A percentile compares a stretch with the other conserved stretches of the same genome.
Conservation (phyloP, 1,140 invertebrate genomes). For the Cyphomyrmex costatus region DNA sequence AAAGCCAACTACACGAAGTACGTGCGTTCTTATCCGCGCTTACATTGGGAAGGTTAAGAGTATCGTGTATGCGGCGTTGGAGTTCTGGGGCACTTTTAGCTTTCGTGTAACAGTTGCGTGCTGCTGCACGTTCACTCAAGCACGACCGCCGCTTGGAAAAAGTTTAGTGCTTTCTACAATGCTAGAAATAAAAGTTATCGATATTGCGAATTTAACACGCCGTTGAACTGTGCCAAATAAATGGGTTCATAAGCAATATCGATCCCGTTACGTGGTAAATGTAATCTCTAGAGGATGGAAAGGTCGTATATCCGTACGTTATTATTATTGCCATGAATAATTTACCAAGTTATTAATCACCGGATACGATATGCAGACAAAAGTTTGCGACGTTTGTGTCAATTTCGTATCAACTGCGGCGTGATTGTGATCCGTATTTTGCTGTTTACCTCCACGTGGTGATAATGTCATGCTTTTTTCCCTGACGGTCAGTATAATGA, state of each 20-base stretch:
- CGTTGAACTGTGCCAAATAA: background rate
- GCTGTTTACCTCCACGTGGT: background rate
- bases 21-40: constrained; percentile 73
- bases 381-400: constrained; percentile 9
- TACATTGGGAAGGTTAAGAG: constrained; percentile 63
- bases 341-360: constrained; percentile 45
- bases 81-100: constrained; percentile 61
- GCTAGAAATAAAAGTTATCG: constrained; percentile 50
- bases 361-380: background rate
- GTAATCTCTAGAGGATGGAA: background rate
- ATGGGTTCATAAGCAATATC: background rate
- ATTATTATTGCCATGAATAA: constrained; percentile 37
- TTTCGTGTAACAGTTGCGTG: constrained; percentile 61
- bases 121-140: constrained; percentile 64
- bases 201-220: constrained; percentile 43
- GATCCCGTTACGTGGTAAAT: constrained; percentile 17
- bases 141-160: constrained; percentile 39
- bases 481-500: background rate
- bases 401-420: background rate
- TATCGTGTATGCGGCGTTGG: constrained; percentile 63
- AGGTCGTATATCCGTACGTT: background rate
- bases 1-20: constrained; percentile 76
- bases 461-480: constrained; percentile 23
- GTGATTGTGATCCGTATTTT: background rate
- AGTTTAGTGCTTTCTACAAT: constrained; percentile 50